Conservation (phyloP, 2,888 invertebrate species). For the Eupithecia insigniata region DNA sequence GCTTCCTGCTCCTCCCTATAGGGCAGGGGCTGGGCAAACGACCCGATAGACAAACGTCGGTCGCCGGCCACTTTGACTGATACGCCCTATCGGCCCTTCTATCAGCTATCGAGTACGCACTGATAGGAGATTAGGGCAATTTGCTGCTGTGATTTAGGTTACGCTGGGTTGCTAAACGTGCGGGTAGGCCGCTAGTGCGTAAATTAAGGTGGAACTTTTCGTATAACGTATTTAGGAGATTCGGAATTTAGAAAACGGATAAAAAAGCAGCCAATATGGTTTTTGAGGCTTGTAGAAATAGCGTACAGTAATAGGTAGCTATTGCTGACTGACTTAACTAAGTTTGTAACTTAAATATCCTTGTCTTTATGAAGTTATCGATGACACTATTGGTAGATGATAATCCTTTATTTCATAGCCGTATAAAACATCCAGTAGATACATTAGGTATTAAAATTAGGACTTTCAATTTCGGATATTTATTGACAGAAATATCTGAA, state of each 20-base stretch:
- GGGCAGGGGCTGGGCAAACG: constrained; percentile 14
- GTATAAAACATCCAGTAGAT: too few species aligned
- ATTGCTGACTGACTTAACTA: background rate
- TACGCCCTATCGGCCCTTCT: constrained; percentile 13
- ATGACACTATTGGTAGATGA: too few species aligned
- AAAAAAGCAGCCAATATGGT: background rate
- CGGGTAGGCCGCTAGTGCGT: constrained; percentile 1
- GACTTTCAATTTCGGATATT: too few species aligned
- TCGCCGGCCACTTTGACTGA: constrained; percentile 11
- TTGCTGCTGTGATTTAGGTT: constrained; percentile 8
- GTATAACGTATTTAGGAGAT: background rate
- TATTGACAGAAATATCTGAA: background rate
- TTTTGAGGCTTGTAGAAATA: background rate
- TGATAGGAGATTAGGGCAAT: constrained; percentile 13
- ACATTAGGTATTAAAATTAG: too few species aligned
- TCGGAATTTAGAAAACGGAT: background rate
- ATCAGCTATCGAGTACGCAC: constrained; percentile 9
- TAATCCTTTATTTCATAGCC: too few species aligned
- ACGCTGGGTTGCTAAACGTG: background rate
- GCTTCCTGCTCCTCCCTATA: constrained; percentile 9
- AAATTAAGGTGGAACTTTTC: background rate
- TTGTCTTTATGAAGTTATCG: background rate
- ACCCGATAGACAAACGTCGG: constrained; percentile 16
- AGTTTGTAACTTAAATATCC: background rate
- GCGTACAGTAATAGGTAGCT: too few species aligned